These are phyloP conservation scores for Nannobrachium achirus DNA, from an alignment of 2,113 vertebrate genomes.

Conservation along the genomic window DNA sequence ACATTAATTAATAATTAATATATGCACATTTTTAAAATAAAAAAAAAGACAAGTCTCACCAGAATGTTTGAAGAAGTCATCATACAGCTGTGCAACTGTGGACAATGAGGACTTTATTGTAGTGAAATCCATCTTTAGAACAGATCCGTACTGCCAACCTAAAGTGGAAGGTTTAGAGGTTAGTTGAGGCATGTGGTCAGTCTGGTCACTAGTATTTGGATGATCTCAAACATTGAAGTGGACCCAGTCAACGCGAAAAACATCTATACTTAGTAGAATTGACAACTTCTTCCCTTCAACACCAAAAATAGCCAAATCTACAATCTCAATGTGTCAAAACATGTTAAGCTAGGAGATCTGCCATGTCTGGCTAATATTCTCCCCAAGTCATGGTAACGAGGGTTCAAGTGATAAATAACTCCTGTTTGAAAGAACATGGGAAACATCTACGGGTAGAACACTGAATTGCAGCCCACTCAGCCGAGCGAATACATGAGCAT, in stretches of 20 bases:
- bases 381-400: no score
- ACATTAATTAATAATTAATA: no score
- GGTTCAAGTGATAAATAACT: no score
- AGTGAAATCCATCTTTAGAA: conserved; percentile 84
- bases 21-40: no score
- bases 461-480: no score
- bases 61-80: conserved; percentile 89
- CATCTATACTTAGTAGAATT: background rate
- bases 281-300: no score
- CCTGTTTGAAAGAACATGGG: no score
- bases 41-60: conserved; percentile 79
- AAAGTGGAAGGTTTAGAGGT: conserved; percentile 9
- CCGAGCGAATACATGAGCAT: no score
- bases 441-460: no score
- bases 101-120: conserved; percentile 86
- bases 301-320: no score
- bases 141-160: conserved; percentile 40
- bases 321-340: background rate
- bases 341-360: background rate
- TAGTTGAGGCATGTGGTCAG: background rate
- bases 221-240: background rate
- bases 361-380: background rate
- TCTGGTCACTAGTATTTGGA: background rate
- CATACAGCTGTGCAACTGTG: conserved; percentile 85
- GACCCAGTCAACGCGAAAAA: background rate